A percentile compares a stretch with the other conserved stretches of the same genome.
Evolutionary conservation across 2,797 vertebrate species (phyloP).

Genomic region (Rhynchonycteris naso): DNA sequence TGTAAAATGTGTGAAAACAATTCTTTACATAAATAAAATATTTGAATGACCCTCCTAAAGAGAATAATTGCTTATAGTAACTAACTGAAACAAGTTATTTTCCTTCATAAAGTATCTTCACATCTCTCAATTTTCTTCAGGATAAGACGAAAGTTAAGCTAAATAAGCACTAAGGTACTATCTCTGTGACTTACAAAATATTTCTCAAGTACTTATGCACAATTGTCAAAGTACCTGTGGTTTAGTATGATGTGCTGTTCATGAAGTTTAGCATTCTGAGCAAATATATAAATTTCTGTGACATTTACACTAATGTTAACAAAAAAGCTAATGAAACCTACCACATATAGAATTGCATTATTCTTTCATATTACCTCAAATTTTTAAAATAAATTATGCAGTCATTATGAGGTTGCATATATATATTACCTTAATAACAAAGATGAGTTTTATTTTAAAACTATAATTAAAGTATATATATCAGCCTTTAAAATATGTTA

Average conservation of each 20-base stretch:
- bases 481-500: not conserved
- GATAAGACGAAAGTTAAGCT: not conserved
- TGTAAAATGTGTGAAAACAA: not conserved
- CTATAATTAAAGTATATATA: not conserved
- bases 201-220: not conserved
- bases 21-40: conserved; percentile 3
- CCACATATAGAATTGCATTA: not conserved
- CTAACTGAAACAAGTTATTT: not conserved
- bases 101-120: not conserved
- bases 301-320: not conserved
- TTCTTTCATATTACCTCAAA: not conserved
- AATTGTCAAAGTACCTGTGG: not conserved
- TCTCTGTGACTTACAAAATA: not conserved
- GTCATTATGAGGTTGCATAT: not conserved
- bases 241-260: not conserved
- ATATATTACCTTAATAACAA: not conserved
- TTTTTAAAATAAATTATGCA: not conserved
- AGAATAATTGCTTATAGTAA: not conserved
- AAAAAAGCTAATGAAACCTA: not conserved
- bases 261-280: not conserved
- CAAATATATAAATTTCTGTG: not conserved
- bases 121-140: not conserved
- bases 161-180: not conserved
- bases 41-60: not conserved
- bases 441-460: not conserved